phyloP scores from a whole-genome alignment of 2,888 invertebrate genomes.

The Melanostoma scalare region DNA sequence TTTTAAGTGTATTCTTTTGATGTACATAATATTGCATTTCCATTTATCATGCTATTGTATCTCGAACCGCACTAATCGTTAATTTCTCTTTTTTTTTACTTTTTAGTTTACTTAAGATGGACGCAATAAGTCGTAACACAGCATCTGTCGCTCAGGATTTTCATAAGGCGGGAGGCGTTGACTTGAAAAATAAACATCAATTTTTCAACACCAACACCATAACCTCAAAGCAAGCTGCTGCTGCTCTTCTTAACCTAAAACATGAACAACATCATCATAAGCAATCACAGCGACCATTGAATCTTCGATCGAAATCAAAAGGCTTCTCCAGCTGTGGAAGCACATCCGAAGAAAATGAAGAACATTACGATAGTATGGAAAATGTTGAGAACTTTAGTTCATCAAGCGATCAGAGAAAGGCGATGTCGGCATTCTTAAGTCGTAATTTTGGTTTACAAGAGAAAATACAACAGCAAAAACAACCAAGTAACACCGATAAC shows the following conservation, averaged over 20 bases:
- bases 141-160: constrained; percentile 84
- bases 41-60: neutral
- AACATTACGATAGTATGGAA: constrained; percentile 63
- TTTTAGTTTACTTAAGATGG: constrained; percentile 82
- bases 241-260: constrained; percentile 57
- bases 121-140: constrained; percentile 82
- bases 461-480: constrained; percentile 75
- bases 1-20: constrained; percentile 14
- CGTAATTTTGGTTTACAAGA: constrained; percentile 76
- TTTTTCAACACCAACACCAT: constrained; percentile 74
- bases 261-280: constrained; percentile 60
- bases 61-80: constrained; percentile 1
- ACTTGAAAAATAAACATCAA: constrained; percentile 78
- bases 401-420: constrained; percentile 78
- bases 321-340: constrained; percentile 45
- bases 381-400: constrained; percentile 63
- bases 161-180: constrained; percentile 86
- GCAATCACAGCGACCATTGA: constrained; percentile 49
- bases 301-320: constrained; percentile 57
- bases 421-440: constrained; percentile 78
- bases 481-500: constrained; percentile 75
- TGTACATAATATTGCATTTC: constrained; percentile 7
- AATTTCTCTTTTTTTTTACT: constrained; percentile 16
- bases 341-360: constrained; percentile 57
- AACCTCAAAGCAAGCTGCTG: constrained; percentile 71